A percentile compares a stretch with the other conserved stretches of the same genome.
phyloP scores from a whole-genome alignment of 2,888 invertebrate species.

The Nebria brevicollis region DNA sequence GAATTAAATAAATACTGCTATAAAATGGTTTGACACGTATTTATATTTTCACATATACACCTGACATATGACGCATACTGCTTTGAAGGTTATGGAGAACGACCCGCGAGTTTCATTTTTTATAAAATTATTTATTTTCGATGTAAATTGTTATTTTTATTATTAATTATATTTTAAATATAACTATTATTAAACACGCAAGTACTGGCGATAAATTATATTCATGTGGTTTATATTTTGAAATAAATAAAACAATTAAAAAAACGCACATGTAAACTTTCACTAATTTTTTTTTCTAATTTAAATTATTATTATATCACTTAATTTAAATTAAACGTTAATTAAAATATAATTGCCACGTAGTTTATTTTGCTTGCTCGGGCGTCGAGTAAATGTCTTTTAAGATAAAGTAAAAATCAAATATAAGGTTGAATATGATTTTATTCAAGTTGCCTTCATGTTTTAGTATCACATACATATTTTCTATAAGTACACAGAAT shows the following conservation, averaged over 20 bases:
- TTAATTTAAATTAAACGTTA: too few relatives aligned
- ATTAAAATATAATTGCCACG: too few relatives aligned
- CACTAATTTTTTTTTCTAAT: too few relatives aligned
- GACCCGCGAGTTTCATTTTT: neutral
- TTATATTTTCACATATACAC: neutral
- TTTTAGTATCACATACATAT: conserved; percentile 40
- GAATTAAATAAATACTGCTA: neutral
- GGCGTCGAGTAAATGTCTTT: neutral
- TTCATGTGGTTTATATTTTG: neutral
- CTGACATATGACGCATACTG: neutral
- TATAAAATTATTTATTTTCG: too few relatives aligned
- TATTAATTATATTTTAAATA: too few relatives aligned
- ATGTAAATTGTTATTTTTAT: too few relatives aligned
- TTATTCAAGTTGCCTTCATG: conserved; percentile 35
- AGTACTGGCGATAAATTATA: neutral
- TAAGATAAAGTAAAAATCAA: neutral
- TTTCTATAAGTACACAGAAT: conserved; percentile 40
- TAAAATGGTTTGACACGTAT: neutral
- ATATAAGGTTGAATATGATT: conserved; percentile 36
- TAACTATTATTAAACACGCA: too few relatives aligned
- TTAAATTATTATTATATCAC: too few relatives aligned
- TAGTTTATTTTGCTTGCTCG: too few relatives aligned
- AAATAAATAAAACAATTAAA: too few relatives aligned
- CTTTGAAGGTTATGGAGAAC: neutral
- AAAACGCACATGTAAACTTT: too few relatives aligned